A percentile compares a stretch with the other conserved stretches of the same genome.
These are phyloP conservation scores for Argyrosomus japonicus DNA, from an alignment of 2,113 vertebrate species.

Conservation along the genomic window DNA sequence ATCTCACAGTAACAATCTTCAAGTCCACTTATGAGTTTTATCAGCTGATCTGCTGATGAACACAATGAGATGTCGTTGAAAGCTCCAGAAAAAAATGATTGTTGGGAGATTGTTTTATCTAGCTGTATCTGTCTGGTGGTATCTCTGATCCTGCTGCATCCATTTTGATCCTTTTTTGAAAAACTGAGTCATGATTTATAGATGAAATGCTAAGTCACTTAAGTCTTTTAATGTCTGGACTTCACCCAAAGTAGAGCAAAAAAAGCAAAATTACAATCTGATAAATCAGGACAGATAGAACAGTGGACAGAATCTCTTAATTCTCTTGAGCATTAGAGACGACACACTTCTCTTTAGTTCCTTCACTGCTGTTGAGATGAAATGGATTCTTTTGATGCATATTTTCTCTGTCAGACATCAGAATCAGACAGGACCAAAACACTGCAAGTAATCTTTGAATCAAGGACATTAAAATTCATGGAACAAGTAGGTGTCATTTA, in stretches of 20 bases:
- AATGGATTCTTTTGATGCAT: background rate
- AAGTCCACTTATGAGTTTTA: background rate
- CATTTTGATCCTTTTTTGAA: background rate
- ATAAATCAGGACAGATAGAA: background rate
- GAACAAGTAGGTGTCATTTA: conserved; percentile 3
- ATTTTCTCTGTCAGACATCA: conserved; percentile 24
- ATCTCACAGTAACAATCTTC: background rate
- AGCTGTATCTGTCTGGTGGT: background rate
- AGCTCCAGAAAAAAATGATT: background rate
- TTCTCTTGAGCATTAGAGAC: background rate
- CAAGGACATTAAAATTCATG: conserved; percentile 40
- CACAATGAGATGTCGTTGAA: background rate
- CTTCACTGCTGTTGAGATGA: background rate
- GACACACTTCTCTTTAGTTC: background rate
- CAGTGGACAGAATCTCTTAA: background rate
- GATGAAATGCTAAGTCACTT: background rate
- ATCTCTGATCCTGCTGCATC: background rate
- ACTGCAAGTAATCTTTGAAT: conserved; percentile 10
- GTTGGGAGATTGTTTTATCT: background rate
- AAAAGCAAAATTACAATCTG: background rate
- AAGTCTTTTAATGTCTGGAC: background rate
- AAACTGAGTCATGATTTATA: background rate
- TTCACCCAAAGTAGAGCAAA: background rate
- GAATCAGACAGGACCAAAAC: conserved; percentile 12
- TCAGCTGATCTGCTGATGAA: background rate